Conservation (phyloP, 2,888 invertebrate species). For the Eupithecia dodoneata region DNA sequence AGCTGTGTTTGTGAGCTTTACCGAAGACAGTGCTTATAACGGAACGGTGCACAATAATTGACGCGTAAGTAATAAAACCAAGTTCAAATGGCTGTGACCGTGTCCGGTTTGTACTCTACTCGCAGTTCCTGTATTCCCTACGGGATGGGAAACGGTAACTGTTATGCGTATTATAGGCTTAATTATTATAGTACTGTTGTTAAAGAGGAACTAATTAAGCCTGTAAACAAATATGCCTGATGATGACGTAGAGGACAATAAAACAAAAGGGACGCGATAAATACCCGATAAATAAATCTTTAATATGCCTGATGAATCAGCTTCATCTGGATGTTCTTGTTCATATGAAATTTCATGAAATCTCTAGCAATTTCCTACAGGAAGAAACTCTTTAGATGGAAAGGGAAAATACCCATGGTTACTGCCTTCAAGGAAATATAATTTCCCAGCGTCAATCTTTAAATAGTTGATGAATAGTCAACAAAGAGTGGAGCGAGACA, state of each 20-base stretch:
- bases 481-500: background rate
- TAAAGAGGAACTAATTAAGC: constrained; percentile 25
- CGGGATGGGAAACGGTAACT: constrained; percentile 23
- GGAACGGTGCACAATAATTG: constrained; percentile 54
- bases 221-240: constrained; percentile 6
- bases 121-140: constrained; percentile 1
- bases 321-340: background rate
- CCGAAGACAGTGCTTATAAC: constrained; percentile 42
- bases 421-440: background rate
- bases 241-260: too few relatives aligned
- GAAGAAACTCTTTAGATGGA: background rate
- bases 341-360: background rate
- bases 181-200: constrained; percentile 5
- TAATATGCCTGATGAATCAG: background rate
- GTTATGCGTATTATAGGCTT: background rate
- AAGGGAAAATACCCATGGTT: background rate
- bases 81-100: constrained; percentile 40
- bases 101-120: constrained; percentile 34
- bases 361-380: background rate
- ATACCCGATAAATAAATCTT: too few relatives aligned
- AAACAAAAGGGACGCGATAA: too few relatives aligned
- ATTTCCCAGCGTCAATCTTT: background rate
- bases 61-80: constrained; percentile 46
- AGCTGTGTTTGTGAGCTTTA: constrained; percentile 46
- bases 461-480: background rate